phyloP scores from a whole-genome alignment of 2,888 invertebrate genomes.

The Netelia melanura region DNA sequence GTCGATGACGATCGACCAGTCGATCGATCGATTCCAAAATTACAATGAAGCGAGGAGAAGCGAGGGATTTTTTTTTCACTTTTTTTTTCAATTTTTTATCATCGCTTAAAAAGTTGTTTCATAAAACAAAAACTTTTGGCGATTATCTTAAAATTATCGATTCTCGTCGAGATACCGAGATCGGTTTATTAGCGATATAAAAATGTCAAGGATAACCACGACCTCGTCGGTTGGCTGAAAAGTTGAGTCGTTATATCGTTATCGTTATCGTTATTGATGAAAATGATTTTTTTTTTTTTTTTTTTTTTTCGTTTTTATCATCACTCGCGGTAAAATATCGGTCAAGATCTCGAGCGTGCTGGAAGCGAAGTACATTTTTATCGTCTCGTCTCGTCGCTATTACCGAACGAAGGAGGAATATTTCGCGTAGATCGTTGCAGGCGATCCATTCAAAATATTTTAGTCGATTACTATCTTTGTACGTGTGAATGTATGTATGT shows the following conservation, averaged over 20 bases:
- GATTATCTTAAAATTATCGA: neutral
- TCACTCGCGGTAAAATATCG: slow-evolving; percentile 12
- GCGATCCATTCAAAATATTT: too few relatives aligned
- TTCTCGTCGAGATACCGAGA: neutral
- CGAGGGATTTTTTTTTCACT: neutral
- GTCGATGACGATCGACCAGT: too few relatives aligned
- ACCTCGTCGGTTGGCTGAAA: neutral
- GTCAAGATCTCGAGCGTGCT: neutral
- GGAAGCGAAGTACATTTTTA: neutral
- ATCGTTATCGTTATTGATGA: neutral
- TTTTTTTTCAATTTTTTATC: too few relatives aligned
- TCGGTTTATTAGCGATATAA: neutral
- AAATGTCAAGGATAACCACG: neutral
- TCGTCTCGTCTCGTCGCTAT: neutral
- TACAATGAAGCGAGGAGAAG: neutral
- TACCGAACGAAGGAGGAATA: too few relatives aligned
- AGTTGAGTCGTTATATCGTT: neutral
- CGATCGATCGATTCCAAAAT: slow-evolving; percentile 24
- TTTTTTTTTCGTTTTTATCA: neutral
- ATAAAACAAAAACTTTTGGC: too few relatives aligned
- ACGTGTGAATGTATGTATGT: too few relatives aligned
- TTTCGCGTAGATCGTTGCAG: too few relatives aligned
- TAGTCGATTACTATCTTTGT: too few relatives aligned
- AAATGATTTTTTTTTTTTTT: neutral
- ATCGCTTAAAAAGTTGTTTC: neutral